Conservation (phyloP, 2,888 invertebrate species). For the Dasypogon diadema region DNA sequence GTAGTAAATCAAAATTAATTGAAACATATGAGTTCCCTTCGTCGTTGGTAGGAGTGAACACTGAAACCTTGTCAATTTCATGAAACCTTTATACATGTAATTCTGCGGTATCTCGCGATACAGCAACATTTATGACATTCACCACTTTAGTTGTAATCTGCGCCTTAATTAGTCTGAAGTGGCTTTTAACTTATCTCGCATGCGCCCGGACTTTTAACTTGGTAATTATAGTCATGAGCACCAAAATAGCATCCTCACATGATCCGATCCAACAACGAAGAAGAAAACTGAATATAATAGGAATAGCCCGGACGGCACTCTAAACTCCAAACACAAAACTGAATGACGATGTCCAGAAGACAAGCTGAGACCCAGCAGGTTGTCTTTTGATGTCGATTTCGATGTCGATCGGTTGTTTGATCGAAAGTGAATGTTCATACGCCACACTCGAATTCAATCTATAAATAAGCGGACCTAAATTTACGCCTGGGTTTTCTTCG, state of each 20-base stretch:
- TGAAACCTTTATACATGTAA: background rate
- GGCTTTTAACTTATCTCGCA: constrained; percentile 49
- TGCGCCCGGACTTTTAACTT: constrained; percentile 34
- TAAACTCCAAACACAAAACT: constrained; percentile 33
- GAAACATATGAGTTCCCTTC: constrained; percentile 8
- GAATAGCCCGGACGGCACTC: constrained; percentile 15
- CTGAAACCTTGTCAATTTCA: constrained; percentile 1
- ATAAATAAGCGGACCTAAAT: constrained; percentile 46
- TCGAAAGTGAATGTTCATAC: constrained; percentile 48
- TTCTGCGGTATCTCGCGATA: background rate
- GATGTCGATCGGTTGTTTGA: constrained; percentile 46
- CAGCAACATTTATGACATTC: constrained; percentile 30
- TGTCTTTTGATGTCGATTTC: constrained; percentile 53
- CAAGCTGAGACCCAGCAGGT: constrained; percentile 47
- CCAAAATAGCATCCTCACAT: constrained; percentile 38
- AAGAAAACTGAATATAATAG: constrained; percentile 21
- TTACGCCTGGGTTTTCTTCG: constrained; percentile 8
- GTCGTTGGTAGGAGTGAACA: background rate
- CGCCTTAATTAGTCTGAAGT: constrained; percentile 47
- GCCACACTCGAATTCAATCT: constrained; percentile 33
- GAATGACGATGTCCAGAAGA: constrained; percentile 53
- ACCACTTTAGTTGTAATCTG: constrained; percentile 42
- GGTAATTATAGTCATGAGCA: constrained; percentile 43
- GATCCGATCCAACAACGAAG: constrained; percentile 15
- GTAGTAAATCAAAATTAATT: constrained; percentile 41